Evolutionary conservation across 2,113 vertebrate species (phyloP).

Genomic region (Heteronetta atricapilla): DNA sequence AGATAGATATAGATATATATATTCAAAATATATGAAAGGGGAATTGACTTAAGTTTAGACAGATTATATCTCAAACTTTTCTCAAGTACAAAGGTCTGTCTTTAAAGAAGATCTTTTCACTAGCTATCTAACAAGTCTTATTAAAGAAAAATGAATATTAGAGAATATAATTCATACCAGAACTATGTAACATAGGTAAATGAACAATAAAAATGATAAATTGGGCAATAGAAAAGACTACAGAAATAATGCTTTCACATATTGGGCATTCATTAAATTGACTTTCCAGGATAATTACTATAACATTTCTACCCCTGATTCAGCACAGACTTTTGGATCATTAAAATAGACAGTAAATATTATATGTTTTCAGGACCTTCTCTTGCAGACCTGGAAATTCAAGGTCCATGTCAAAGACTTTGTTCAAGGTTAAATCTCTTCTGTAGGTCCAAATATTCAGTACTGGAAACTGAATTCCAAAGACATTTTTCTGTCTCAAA

Average conservation of each 20-base stretch:
- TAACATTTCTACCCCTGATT: slow-evolving; percentile 79
- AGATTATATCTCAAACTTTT: slow-evolving; percentile 16
- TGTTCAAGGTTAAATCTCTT: not conserved
- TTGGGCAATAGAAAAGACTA: slow-evolving; percentile 79
- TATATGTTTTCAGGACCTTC: slow-evolving; percentile 45
- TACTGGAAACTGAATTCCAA: not conserved
- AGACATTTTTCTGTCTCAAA: not conserved
- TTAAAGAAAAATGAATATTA: slow-evolving; percentile 45
- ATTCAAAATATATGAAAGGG: not conserved
- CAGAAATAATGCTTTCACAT: slow-evolving; percentile 79
- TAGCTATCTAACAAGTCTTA: slow-evolving; percentile 42
- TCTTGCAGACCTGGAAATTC: slow-evolving; percentile 36
- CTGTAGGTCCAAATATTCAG: not conserved
- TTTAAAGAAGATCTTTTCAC: slow-evolving; percentile 39
- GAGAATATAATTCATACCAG: slow-evolving; percentile 72
- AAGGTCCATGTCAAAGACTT: not conserved
- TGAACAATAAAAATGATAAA: slow-evolving; percentile 83
- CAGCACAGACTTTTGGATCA: slow-evolving; percentile 72
- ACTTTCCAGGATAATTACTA: slow-evolving; percentile 79
- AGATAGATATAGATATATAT: too few species aligned
- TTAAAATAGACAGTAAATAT: slow-evolving; percentile 78
- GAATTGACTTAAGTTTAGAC: not conserved
- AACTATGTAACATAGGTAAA: slow-evolving; percentile 79
- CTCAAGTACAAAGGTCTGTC: slow-evolving; percentile 6
- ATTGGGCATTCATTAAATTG: slow-evolving; percentile 80